These are phyloP conservation scores for Acipenser transmontanus DNA, from an alignment of 2,797 vertebrate genomes.

Conservation along the genomic window DNA sequence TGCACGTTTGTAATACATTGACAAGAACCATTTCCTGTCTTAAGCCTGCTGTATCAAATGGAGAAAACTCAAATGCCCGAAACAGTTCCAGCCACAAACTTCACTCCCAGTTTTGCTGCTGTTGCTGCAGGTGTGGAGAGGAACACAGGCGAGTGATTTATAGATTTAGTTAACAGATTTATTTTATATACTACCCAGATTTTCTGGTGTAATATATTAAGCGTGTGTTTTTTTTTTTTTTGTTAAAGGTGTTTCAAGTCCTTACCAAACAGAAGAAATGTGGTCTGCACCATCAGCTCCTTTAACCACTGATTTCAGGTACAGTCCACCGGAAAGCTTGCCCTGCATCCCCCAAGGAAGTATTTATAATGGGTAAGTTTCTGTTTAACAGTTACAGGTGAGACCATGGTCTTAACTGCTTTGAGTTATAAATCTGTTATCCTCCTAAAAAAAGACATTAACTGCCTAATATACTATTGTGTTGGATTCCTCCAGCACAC, in stretches of 20 bases:
- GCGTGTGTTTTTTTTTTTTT: background rate
- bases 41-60: slow-evolving; percentile 53
- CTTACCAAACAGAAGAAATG: slow-evolving; percentile 72
- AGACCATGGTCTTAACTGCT: too few relatives aligned
- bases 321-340: slow-evolving; percentile 69
- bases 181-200: too few relatives aligned
- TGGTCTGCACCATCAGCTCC: slow-evolving; percentile 81
- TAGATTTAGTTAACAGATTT: too few relatives aligned
- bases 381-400: too few relatives aligned
- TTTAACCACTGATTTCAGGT: slow-evolving; percentile 78
- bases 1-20: background rate
- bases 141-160: slow-evolving; percentile 61
- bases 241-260: slow-evolving; percentile 47
- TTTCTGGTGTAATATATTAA: background rate
- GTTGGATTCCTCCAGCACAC: too few relatives aligned
- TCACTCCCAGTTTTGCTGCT: slow-evolving; percentile 71
- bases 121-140: slow-evolving; percentile 68
- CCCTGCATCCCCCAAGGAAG: slow-evolving; percentile 65
- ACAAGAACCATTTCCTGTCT: slow-evolving; percentile 7
- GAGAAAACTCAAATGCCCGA: slow-evolving; percentile 57
- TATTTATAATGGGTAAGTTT: slow-evolving; percentile 70
- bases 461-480: too few relatives aligned
- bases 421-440: too few relatives aligned
- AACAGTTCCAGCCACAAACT: slow-evolving; percentile 43
- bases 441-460: too few relatives aligned